Percentiles rank a stretch among this genome's conserved stretches.
Conservation (phyloP, 2,797 vertebrate genomes). For the Rhadinocentrus ornatus region DNA sequence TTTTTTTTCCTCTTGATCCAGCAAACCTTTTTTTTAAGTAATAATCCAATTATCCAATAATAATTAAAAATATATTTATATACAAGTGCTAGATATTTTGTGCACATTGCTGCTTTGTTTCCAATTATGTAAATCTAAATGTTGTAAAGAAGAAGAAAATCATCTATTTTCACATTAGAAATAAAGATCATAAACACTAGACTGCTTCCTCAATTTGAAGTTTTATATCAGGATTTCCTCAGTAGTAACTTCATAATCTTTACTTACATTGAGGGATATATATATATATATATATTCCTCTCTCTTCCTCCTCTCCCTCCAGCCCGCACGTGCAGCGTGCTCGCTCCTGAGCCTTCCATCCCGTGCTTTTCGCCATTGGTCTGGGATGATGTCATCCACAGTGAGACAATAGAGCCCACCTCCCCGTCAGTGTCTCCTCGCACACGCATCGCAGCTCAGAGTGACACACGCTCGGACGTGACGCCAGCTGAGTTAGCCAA, state of each 20-base stretch:
- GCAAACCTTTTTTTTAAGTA: too few relatives aligned
- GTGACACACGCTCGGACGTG: slow-evolving; percentile 75
- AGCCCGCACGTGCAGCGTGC: slow-evolving; percentile 70
- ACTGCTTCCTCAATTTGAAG: not conserved
- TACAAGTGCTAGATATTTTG: not conserved
- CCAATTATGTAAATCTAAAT: not conserved
- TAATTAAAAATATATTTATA: too few relatives aligned
- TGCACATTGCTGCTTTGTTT: too few relatives aligned
- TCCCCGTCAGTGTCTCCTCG: slow-evolving; percentile 54
- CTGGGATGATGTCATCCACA: slow-evolving; percentile 84
- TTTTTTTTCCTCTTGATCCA: too few relatives aligned
- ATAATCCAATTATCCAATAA: too few relatives aligned
- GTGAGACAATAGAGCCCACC: slow-evolving; percentile 79
- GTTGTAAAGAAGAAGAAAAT: not conserved
- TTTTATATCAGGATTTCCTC: too few relatives aligned
- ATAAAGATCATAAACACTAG: not conserved
- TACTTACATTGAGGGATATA: not conserved
- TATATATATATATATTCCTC: too few relatives aligned
- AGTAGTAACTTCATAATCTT: too few relatives aligned
- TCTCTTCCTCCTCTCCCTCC: slow-evolving; percentile 6
- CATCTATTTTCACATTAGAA: not conserved
- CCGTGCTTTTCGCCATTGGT: slow-evolving; percentile 75
- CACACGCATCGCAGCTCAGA: slow-evolving; percentile 67
- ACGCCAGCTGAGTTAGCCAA: slow-evolving; percentile 71
- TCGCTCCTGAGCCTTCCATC: slow-evolving; percentile 61